Conservation (phyloP, 2,888 invertebrate species). For the Ypsolopha scabrella region DNA sequence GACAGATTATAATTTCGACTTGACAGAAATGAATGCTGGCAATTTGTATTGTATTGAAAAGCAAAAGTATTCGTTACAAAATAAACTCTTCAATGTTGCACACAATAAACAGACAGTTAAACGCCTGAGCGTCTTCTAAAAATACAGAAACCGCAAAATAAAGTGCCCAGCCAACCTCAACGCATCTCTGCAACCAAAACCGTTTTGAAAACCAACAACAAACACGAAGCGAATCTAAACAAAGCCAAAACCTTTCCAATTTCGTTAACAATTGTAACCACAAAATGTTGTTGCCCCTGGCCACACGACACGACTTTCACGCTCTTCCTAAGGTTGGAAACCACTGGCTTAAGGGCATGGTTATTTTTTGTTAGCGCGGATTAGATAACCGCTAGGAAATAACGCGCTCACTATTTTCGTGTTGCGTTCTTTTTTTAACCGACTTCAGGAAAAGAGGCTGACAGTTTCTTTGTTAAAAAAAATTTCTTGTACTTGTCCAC, state of each 20-base stretch:
- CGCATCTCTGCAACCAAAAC: background rate
- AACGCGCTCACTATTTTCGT: background rate
- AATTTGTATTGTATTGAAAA: background rate
- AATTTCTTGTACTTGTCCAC: background rate
- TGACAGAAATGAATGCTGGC: background rate
- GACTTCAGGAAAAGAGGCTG: background rate
- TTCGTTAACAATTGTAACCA: slow-evolving; percentile 11
- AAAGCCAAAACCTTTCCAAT: slow-evolving; percentile 7
- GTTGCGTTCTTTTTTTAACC: background rate
- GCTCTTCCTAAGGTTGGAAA: background rate
- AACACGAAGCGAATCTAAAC: background rate
- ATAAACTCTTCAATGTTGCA: background rate
- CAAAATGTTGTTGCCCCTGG: background rate
- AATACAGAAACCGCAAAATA: background rate
- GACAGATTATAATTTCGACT: background rate
- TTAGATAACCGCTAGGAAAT: slow-evolving; percentile 4
- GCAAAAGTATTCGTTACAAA: background rate
- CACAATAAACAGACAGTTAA: background rate
- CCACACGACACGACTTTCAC: slow-evolving; percentile 2
- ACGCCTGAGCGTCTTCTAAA: background rate
- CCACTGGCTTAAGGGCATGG: background rate
- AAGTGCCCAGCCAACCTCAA: background rate
- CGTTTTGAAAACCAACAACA: slow-evolving; percentile 1
- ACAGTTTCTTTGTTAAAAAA: background rate
- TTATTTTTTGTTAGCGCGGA: background rate